Percentiles rank a stretch among this genome's conserved stretches.
Conservation (phyloP, 2,113 vertebrate species). For the Echinops telfairi region DNA sequence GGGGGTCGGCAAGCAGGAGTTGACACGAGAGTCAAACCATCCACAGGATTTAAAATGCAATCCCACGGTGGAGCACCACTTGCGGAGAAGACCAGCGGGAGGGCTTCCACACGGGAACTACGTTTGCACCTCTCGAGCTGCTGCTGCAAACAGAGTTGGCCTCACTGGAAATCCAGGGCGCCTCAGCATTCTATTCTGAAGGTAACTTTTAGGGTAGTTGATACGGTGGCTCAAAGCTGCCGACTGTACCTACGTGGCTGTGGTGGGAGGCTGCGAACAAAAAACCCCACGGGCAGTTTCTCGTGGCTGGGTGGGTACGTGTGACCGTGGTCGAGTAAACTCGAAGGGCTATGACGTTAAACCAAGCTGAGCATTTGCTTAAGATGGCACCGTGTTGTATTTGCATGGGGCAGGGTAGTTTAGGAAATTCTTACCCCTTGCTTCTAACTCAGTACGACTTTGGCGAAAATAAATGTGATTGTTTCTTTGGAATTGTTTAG, state of each 20-base stretch:
- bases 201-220: constrained; percentile 86
- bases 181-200: constrained; percentile 82
- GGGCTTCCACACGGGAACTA: constrained; percentile 84
- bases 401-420: constrained; percentile 69
- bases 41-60: constrained; percentile 84
- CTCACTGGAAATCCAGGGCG: constrained; percentile 85
- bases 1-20: constrained; percentile 85
- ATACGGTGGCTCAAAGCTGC: constrained; percentile 71
- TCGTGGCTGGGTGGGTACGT: constrained; percentile 48
- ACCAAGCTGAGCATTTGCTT: constrained; percentile 73
- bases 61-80: constrained; percentile 78
- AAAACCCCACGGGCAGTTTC: constrained; percentile 73
- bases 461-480: constrained; percentile 58
- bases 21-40: constrained; percentile 88
- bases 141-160: constrained; percentile 86
- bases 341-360: constrained; percentile 65
- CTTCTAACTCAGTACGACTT: constrained; percentile 65
- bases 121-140: constrained; percentile 84
- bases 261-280: constrained; percentile 64
- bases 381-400: constrained; percentile 61
- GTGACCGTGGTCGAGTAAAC: constrained; percentile 75
- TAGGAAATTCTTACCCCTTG: constrained; percentile 67
- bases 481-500: constrained; percentile 71
- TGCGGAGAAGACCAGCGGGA: constrained; percentile 84
- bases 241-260: constrained; percentile 68